Conservation (phyloP, 2,113 vertebrate species). For the Cervus canadensis region DNA sequence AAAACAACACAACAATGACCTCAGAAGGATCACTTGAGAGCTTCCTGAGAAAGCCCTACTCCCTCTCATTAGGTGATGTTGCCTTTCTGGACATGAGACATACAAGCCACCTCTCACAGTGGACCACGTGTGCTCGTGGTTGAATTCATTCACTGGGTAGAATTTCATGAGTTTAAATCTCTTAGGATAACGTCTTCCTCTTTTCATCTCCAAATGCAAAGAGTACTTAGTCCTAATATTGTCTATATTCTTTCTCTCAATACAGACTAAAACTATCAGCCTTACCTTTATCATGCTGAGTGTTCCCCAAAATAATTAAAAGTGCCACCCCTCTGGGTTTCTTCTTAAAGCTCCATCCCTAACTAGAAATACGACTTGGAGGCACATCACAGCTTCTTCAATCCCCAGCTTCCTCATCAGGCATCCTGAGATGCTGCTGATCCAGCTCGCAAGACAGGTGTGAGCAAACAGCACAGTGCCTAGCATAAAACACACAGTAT, state of each 20-base stretch:
- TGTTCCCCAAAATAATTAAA: not conserved
- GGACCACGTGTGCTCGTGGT: not conserved
- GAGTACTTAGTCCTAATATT: not conserved
- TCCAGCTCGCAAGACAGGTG: not conserved
- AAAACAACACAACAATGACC: not conserved
- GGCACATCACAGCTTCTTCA: not conserved
- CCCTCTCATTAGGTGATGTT: not conserved
- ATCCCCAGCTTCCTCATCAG: not conserved
- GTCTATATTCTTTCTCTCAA: not conserved
- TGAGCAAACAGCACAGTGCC: not conserved
- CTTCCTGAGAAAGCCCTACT: not conserved
- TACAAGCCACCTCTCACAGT: not conserved
- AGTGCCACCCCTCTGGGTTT: not conserved
- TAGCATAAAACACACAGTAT: not conserved
- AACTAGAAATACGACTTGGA: not conserved
- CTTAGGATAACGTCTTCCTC: not conserved
- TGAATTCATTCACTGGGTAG: not conserved
- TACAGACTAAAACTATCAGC: not conserved
- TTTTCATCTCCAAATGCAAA: not conserved
- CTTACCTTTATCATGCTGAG: not conserved
- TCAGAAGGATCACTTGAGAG: not conserved
- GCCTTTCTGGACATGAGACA: not conserved
- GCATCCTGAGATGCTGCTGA: not conserved
- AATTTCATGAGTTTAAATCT: not conserved
- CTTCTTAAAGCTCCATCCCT: not conserved